Base-by-base conservation (phyloP, 1,140 invertebrate genomes). In the Scaptodrosophila lebanonensis region DNA sequence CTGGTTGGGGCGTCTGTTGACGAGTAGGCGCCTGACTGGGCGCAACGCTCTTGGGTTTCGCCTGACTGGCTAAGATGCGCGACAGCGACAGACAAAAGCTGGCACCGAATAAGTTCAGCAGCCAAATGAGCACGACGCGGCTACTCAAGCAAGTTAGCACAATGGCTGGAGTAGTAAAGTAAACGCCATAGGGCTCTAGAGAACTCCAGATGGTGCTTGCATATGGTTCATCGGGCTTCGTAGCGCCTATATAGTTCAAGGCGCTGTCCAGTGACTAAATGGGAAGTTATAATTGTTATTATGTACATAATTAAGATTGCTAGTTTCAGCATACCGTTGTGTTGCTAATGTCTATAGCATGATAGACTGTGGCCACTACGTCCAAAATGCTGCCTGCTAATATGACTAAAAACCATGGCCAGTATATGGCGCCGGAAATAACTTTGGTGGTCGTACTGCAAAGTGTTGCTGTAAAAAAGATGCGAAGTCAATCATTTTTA, bases 361-460 rank as follows among this genome's bases (percentile, higher is more conserved):
- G 67, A 50, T 59, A 86, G 3, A 84, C 84, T 1, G 67, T 83
- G 29, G 84, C 84, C 15, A 86, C 84, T 36, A 73, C 71, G 38
- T 86, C 84, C 17, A 86, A 36, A 3, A 75, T 49, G 30, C 79
- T 35, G 1, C 84, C 84, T 0, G 50, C 65, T 0, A 86, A 22
- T 8, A 86, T 66, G 7, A 70, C 59, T 8, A 86, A 29, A 18
- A 86, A 86, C 84, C 84, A 86, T 17, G 84, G 84, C 79, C 77
- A 85, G 40, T 84, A 86, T 11, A 76, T 43, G 0, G 53, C 35
- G 1, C 71, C 84, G 3, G 69, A 56, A 5, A 85, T 73, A 2
- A 82, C 32, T 39, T 82, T 84, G n/a, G 84, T 85, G 1, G 82
- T 77, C 6, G 62, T 40, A 17, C 54, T 69, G 44, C 83, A 85